Percentiles rank a stretch among this genome's conserved stretches.
These are phyloP conservation scores for Morpho achilles DNA, from an alignment of 2,888 invertebrate genomes.

Conservation along the genomic window DNA sequence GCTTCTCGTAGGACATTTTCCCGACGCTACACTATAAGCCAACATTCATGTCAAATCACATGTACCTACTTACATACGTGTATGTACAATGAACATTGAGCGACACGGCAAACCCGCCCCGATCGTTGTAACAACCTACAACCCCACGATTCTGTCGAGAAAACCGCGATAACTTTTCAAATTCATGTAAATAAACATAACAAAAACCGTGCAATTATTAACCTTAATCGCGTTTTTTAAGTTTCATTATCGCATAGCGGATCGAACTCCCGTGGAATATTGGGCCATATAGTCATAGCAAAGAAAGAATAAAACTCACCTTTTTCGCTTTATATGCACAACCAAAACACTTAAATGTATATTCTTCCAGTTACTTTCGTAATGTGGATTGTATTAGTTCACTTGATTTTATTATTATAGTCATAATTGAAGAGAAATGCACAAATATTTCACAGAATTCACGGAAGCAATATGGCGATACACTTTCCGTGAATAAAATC, in stretches of 20 bases:
- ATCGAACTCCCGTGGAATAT: slow-evolving; percentile 80
- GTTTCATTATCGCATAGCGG: slow-evolving; percentile 81
- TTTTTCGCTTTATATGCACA: slow-evolving; percentile 56
- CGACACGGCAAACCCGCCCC: slow-evolving; percentile 65
- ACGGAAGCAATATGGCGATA: slow-evolving; percentile 80
- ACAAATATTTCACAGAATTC: slow-evolving; percentile 72
- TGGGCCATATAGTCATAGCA: slow-evolving; percentile 80
- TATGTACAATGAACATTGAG: slow-evolving; percentile 64
- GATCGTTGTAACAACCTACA: slow-evolving; percentile 48
- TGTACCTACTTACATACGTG: slow-evolving; percentile 69
- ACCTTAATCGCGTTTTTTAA: slow-evolving; percentile 81
- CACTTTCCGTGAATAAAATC: slow-evolving; percentile 77
- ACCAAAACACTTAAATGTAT: slow-evolving; percentile 51
- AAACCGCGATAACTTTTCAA: slow-evolving; percentile 78
- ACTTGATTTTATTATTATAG: slow-evolving; percentile 73
- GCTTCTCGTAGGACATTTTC: slow-evolving; percentile 74
- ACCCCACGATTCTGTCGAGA: slow-evolving; percentile 54
- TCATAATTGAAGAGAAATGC: slow-evolving; percentile 75
- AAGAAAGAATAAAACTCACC: slow-evolving; percentile 76
- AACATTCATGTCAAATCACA: slow-evolving; percentile 71
- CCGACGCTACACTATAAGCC: slow-evolving; percentile 63
- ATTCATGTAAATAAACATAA: slow-evolving; percentile 80
- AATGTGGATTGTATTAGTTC: slow-evolving; percentile 59
- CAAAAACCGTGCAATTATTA: slow-evolving; percentile 80
- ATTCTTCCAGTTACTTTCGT: slow-evolving; percentile 45